These are phyloP conservation scores for Periophthalmodon schlosseri DNA, from an alignment of 2,113 vertebrate species.

Conservation along the genomic window DNA sequence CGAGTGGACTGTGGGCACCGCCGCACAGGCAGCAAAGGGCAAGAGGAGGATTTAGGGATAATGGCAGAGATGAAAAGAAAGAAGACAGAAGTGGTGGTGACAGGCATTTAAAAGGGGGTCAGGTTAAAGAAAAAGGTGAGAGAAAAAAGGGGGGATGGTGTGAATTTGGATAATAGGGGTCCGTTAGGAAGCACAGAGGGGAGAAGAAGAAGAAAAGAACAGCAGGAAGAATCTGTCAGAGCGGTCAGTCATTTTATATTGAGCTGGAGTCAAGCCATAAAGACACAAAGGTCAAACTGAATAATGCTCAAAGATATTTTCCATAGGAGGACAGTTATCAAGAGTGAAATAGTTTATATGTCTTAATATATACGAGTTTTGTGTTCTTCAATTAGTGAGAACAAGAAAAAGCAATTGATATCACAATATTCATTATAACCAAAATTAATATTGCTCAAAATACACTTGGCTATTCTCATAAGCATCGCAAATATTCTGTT, in stretches of 20 bases:
- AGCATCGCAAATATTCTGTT: background rate
- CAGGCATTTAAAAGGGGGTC: conserved; percentile 8
- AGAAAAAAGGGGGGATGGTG: conserved; percentile 26
- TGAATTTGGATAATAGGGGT: conserved; percentile 52
- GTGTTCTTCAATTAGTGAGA: background rate
- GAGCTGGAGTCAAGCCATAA: conserved; percentile 45
- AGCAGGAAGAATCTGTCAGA: conserved; percentile 69
- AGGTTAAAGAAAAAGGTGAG: conserved; percentile 13
- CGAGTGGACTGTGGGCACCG: conserved; percentile 86
- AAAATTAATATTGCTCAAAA: background rate
- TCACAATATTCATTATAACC: background rate
- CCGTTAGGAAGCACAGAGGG: conserved; percentile 54
- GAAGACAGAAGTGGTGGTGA: conserved; percentile 17
- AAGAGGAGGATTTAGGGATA: background rate
- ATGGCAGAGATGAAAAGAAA: conserved; percentile 15
- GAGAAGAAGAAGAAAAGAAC: conserved; percentile 61
- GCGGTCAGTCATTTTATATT: conserved; percentile 44
- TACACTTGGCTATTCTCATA: background rate
- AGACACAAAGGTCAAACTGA: conserved; percentile 48
- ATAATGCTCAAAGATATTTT: conserved; percentile 39
- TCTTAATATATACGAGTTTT: background rate
- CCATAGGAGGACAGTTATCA: conserved; percentile 13
- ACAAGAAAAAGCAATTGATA: background rate
- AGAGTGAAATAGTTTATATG: background rate
- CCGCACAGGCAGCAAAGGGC: conserved; percentile 64